Evolutionary conservation across 2,113 vertebrate genomes (phyloP), one percentile per base, ranked within the genome.

Genomic region (Engraulis encrasicolus): DNA sequence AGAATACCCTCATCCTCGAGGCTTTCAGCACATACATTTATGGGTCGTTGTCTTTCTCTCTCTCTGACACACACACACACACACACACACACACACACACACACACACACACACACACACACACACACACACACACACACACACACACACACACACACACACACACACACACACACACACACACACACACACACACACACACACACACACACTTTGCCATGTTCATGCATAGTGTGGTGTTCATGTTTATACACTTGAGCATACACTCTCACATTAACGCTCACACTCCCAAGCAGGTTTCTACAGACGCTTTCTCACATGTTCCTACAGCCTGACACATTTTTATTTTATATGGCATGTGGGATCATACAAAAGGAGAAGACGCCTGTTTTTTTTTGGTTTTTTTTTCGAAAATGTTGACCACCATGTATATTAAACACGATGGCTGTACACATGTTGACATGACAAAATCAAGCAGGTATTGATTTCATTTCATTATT

Each of bases 1-100:
- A 98, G 95, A 93, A 86, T 87, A 88, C 78, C 61, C 9, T 77
- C 78, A 17, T 84, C 71, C 79, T 80, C 52, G 34, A 31, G 81
- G 71, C 27, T 71, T 71, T 14, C 23, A 20, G 40, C 40, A 45
- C 40, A 9, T 45, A 45, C 40, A 45, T 45, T 45, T 45, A 45
- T 45, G 40, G 40, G 40, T 45, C 40, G 3, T 9, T 45, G 3
- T 45, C 40, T 45, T 9, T 5, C 40, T 45, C 9, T 45, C 40
- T 45, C 40, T 45, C 40, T 45, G 3, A 5, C 40, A 36, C 45
- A 71, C 27, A 1, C 11, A 83, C 38, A 58, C 36, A 83, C 81
- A 34, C 89, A 85, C 85, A 85, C 79, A 84, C 86, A 80, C 81
- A 71, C 9, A 31, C 6, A 61, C 83, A 77, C 38, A 88, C 84